Base-by-base conservation (phyloP, 2,888 invertebrate species). In the Meloe dianella region DNA sequence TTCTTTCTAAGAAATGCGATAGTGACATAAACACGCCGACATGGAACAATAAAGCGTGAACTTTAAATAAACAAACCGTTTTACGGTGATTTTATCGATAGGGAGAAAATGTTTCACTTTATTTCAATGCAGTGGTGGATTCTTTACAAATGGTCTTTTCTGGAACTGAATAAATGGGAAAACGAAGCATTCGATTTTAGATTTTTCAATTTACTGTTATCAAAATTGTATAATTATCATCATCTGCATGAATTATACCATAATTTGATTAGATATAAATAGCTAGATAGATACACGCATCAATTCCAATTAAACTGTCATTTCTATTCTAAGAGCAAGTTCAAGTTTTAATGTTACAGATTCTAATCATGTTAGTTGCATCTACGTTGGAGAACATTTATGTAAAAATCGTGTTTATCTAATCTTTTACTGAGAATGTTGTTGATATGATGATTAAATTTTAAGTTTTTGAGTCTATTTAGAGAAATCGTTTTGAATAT, bases 21-120 rank as follows among this genome's bases (percentile, higher is more conserved):
- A 6, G 41, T 41, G n/a, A 41, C 20, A 47, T 47, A 47, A 47
- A 10, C 20, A 47, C 20, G 20, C 10, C 20, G 20, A 2, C 8
- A 47, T 47, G 10, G 9, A 7, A 47, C 47, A 58, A 58, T 58
- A 58, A 58, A 20, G 17, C 20, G 30, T 32, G 32, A 58, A 35
- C 12, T 58, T 58, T 58, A 29, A 30, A 35, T 58, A 58, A 58
- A 58, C 58, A 58, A 30, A 35, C 10, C 30, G 17, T 58, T 58
- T 35, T 9, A n/a, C 17, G 58, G 58, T 32, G 58, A 32, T 58
- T 35, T 30, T 58, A 58, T 58, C 58, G 58, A 58, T 30, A 35
- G 58, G 29, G 30, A 17, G 12, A n/a, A 17, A n/a, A 14, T 35
- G 5, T 58, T 58, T 14, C 29, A 35, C 58, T 32, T n/a, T 32